These are phyloP conservation scores for Taxidea taxus DNA, from an alignment of 2,113 vertebrate genomes.

Conservation along the genomic window DNA sequence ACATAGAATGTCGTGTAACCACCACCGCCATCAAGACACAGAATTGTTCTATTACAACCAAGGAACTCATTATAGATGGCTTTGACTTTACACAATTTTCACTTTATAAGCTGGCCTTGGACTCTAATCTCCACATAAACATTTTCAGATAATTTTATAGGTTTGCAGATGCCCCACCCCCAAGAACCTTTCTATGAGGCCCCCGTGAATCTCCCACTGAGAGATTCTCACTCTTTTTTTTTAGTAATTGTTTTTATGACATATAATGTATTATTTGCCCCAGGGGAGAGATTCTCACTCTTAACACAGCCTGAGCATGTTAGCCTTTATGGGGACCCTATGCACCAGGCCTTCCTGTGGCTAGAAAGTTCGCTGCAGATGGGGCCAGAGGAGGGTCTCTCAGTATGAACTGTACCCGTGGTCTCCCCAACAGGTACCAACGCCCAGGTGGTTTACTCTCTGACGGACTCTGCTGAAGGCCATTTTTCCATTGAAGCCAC, in stretches of 20 bases:
- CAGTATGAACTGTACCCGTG: neutral
- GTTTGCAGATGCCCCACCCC: neutral
- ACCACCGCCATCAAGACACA: neutral
- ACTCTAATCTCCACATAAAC: neutral
- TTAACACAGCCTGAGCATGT: neutral
- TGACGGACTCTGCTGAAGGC: slow-evolving; percentile 87
- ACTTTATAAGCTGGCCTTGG: neutral
- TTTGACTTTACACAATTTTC: neutral
- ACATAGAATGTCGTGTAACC: neutral
- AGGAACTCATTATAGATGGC: neutral
- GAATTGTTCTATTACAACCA: neutral
- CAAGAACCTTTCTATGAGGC: neutral
- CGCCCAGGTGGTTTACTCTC: slow-evolving; percentile 92
- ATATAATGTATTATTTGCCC: no score
- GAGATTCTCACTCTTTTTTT: neutral
- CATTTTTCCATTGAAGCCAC: slow-evolving; percentile 94
- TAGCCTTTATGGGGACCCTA: neutral
- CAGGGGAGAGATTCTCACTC: neutral
- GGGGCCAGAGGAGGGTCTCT: neutral
- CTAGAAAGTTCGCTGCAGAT: neutral
- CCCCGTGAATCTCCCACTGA: neutral
- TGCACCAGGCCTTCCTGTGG: neutral
- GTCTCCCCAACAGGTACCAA: slow-evolving; percentile 87
- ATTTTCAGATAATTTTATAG: neutral
- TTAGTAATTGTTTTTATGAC: no score